Percentiles rank a stretch among this genome's conserved stretches.
Evolutionary conservation across 2,113 vertebrate genomes (phyloP).

Genomic region (Gymnarchus niloticus): DNA sequence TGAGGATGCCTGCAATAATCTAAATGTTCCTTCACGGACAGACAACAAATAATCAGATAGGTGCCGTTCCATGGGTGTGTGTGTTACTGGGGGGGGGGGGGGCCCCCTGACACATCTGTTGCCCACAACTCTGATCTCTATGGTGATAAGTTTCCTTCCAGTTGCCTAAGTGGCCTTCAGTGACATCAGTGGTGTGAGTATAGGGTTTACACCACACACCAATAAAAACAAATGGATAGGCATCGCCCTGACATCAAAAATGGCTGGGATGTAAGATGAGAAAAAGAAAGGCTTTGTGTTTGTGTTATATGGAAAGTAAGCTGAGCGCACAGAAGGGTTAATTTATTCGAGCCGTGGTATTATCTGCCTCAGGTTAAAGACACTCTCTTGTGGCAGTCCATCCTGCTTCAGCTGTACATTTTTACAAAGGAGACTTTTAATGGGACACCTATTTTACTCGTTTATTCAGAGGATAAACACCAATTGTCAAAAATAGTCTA

Average conservation of each 20-base stretch:
- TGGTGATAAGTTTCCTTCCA: constrained; percentile 7
- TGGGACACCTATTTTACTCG: neutral
- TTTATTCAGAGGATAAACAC: neutral
- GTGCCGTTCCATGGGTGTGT: neutral
- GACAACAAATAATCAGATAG: constrained; percentile 6
- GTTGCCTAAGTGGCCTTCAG: no score
- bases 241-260: neutral
- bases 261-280: neutral
- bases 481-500: neutral
- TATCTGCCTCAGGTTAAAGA: neutral
- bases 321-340: neutral
- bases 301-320: neutral
- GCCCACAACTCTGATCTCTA: neutral
- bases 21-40: constrained; percentile 1
- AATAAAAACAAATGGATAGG: neutral
- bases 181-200: neutral
- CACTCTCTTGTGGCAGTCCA: no score
- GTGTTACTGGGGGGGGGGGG: no score
- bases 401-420: neutral
- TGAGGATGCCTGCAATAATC: neutral
- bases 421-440: neutral
- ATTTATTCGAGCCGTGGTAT: neutral
- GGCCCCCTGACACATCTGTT: neutral
- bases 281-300: neutral
- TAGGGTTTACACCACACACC: neutral